Evolutionary conservation across 1,140 invertebrate species (phyloP).

Genomic region (Brevipalpus yothersi): DNA sequence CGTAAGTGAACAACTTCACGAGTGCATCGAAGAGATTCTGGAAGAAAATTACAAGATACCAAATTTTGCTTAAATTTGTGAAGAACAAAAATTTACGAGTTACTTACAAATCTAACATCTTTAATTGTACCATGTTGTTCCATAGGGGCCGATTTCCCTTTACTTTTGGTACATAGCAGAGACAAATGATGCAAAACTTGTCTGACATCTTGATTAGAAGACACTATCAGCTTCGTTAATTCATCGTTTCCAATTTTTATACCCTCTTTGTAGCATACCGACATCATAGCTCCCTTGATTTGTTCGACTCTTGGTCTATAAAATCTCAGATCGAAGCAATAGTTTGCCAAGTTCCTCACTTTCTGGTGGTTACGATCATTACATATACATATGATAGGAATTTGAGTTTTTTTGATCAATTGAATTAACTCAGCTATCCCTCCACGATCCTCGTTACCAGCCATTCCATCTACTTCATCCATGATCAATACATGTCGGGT

Average conservation of each 20-base stretch:
- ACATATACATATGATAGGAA: constrained; percentile 96
- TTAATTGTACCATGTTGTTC: constrained; percentile 33
- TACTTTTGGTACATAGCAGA: constrained; percentile 35
- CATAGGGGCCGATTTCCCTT: constrained; percentile 22
- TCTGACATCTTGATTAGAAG: constrained; percentile 73
- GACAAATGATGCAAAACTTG: constrained; percentile 55
- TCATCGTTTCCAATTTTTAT: constrained; percentile 49
- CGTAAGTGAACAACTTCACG: constrained; percentile 55
- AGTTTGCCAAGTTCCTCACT: constrained; percentile 71
- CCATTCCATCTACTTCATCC: constrained; percentile 99
- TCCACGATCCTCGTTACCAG: constrained; percentile 93
- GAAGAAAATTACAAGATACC: constrained; percentile 5
- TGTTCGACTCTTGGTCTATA: constrained; percentile 56
- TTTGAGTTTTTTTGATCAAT: constrained; percentile 64
- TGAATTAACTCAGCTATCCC: constrained; percentile 51
- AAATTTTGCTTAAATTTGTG: neutral
- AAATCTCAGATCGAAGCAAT: constrained; percentile 75
- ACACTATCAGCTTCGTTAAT: constrained; percentile 54
- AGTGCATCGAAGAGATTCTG: constrained; percentile 81
- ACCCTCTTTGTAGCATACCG: constrained; percentile 71
- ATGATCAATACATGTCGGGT: constrained; percentile 72
- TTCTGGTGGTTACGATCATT: constrained; percentile 85
- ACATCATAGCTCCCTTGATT: constrained; percentile 71
- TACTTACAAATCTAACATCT: constrained; percentile 47
- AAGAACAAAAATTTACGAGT: constrained; percentile 1